phyloP scores from a whole-genome alignment of 2,888 invertebrate genomes.

The Tetragonula carbonaria region DNA sequence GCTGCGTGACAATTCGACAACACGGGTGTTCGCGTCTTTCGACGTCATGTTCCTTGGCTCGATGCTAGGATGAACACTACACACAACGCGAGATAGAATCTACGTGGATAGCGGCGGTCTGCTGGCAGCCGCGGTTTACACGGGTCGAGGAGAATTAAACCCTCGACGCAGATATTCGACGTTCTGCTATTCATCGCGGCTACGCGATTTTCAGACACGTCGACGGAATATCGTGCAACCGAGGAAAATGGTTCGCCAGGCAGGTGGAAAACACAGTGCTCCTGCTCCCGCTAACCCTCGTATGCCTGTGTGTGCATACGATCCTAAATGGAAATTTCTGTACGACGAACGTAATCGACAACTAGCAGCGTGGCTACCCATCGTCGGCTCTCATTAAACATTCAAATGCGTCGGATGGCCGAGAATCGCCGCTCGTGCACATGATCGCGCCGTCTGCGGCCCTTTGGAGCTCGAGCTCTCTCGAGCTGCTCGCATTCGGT shows the following conservation, averaged over 20 bases:
- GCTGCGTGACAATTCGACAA: background rate
- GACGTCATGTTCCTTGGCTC: background rate
- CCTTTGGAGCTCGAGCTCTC: background rate
- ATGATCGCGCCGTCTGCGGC: background rate
- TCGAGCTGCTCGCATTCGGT: too few species aligned
- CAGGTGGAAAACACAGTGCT: slow-evolving; percentile 2
- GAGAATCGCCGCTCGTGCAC: slow-evolving; percentile 11
- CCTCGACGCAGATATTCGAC: background rate
- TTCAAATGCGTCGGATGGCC: slow-evolving; percentile 63
- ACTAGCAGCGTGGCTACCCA: slow-evolving; percentile 46
- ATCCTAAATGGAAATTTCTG: slow-evolving; percentile 59
- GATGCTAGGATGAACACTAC: background rate
- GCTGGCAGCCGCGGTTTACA: slow-evolving; percentile 7
- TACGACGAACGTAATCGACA: slow-evolving; percentile 53
- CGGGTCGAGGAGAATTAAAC: slow-evolving; percentile 21
- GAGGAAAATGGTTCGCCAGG: slow-evolving; percentile 4
- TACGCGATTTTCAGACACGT: slow-evolving; percentile 23
- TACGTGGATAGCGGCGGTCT: background rate
- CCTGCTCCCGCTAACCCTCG: too few species aligned
- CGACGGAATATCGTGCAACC: slow-evolving; percentile 27
- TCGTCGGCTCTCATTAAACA: slow-evolving; percentile 65
- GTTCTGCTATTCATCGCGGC: background rate
- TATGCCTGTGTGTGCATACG: slow-evolving; percentile 8
- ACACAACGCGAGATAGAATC: background rate
- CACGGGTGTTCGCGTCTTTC: background rate